Percentiles rank a stretch among this genome's conserved stretches.
These are phyloP conservation scores for Callosobruchus maculatus DNA, from an alignment of 2,888 invertebrate species.

Conservation along the genomic window DNA sequence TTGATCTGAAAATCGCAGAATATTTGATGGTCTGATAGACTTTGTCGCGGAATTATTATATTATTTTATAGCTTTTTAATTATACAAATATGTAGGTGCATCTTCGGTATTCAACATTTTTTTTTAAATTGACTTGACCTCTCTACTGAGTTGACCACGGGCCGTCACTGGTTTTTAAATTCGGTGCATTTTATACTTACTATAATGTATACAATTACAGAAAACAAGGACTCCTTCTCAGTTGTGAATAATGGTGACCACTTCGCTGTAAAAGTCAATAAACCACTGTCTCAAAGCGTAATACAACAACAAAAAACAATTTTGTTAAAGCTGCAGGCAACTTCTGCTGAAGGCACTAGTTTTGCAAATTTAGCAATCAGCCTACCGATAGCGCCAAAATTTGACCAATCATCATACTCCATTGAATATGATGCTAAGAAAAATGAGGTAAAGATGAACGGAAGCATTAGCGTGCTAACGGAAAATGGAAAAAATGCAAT, in stretches of 20 bases:
- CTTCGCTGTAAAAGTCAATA: conserved; percentile 9
- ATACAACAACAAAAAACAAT: conserved; percentile 13
- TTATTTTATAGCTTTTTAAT: too few species aligned
- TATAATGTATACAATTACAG: neutral
- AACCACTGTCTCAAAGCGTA: conserved; percentile 12
- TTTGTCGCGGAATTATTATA: too few species aligned
- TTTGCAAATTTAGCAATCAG: conserved; percentile 22
- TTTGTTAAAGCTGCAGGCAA: conserved; percentile 16
- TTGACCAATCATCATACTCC: neutral
- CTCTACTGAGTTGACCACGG: too few species aligned
- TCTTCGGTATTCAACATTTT: too few species aligned
- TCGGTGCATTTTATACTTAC: too few species aligned
- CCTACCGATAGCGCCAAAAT: neutral
- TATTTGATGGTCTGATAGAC: too few species aligned
- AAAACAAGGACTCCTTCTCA: conserved; percentile 6
- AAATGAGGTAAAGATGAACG: neutral
- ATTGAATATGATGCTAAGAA: neutral
- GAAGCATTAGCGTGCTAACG: neutral
- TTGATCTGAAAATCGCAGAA: too few species aligned
- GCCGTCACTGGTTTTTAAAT: too few species aligned
- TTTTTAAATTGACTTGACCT: too few species aligned
- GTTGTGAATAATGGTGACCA: neutral
- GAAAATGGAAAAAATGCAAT: neutral
- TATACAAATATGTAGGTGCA: too few species aligned
- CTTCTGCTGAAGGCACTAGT: conserved; percentile 7